Conservation (phyloP, 1,140 invertebrate species). For the Zophobas morio region DNA sequence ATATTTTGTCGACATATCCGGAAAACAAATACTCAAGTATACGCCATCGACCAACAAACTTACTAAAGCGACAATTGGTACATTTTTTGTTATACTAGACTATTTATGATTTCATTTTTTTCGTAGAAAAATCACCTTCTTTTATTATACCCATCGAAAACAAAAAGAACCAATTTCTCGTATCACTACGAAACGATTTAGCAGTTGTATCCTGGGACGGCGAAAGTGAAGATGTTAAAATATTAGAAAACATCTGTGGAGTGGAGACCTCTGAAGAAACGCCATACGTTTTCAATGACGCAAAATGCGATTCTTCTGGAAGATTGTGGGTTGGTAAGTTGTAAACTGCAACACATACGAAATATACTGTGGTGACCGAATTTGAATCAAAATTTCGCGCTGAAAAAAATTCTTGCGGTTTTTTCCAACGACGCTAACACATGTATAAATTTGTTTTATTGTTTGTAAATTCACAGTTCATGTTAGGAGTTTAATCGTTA, state of each 20-base stretch:
- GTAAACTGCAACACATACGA: too few species aligned
- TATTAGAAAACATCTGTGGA: constrained; percentile 48
- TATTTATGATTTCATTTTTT: constrained; percentile 64
- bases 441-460: too few species aligned
- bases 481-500: too few species aligned
- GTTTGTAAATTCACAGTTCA: too few species aligned
- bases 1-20: constrained; percentile 77
- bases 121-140: constrained; percentile 67
- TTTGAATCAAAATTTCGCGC: too few species aligned
- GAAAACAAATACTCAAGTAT: constrained; percentile 67
- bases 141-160: constrained; percentile 77
- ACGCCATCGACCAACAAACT: constrained; percentile 51
- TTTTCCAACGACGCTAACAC: too few species aligned
- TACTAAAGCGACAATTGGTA: constrained; percentile 53
- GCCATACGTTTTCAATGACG: constrained; percentile 84
- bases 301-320: constrained; percentile 84
- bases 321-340: constrained; percentile 74
- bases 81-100: neutral
- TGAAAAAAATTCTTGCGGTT: too few species aligned
- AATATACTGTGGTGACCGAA: too few species aligned
- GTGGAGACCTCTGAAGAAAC: constrained; percentile 37
- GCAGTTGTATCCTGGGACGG: constrained; percentile 78
- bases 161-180: constrained; percentile 73
- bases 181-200: constrained; percentile 74
- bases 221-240: constrained; percentile 47